Base-by-base conservation (phyloP, 1,140 invertebrate genomes). In the Danaus plexippus region DNA sequence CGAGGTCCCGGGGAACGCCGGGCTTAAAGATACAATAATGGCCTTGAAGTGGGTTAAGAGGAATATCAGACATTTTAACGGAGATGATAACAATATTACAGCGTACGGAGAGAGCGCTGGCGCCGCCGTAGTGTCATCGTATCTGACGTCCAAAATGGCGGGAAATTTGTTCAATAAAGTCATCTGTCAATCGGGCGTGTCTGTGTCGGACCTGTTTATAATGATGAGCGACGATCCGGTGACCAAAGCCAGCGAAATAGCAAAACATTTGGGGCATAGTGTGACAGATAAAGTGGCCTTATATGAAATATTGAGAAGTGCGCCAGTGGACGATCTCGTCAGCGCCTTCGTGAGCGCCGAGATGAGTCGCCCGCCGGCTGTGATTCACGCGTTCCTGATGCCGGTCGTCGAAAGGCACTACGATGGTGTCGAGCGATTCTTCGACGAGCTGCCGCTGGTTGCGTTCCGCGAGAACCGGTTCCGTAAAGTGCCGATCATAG, bases 71-170 rank as follows among this genome's bases (percentile, higher is more conserved):
- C 40, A 85, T 46, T 96, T 96, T 75, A 93, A 94, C 42, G 94
- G 94, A 0, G 91, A 94, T 74, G 82, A 89, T 0, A 74, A 90
- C 43, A 91, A 90, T 71, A 89, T 96, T 0, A 93, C 92, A 0
- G 86, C 93, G 7, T 92, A 92, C 62, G 93, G 93, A 0, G 92
- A 94, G 75, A 93, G 92, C 66, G 93, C 93, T 0, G 93, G 93
- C 2, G 91, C 91, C 0, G 91, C 87, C 7, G 90, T 90, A 52
- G 90, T 89, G 1, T 89, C 92, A 11, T 91, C 90, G 52, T 92
- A 92, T 66, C 89, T 94, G 88, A 81, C 91, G 4, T 92, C 91
- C 40, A 88, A 90, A 42, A 85, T 93, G 67, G 89, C 91, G 0
- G 85, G 80, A 72, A 92, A 92, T 0, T 60, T 90, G n/a, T 80